Evolutionary conservation across 2,113 vertebrate genomes (phyloP).

Genomic region (Oenanthe melanoleuca): DNA sequence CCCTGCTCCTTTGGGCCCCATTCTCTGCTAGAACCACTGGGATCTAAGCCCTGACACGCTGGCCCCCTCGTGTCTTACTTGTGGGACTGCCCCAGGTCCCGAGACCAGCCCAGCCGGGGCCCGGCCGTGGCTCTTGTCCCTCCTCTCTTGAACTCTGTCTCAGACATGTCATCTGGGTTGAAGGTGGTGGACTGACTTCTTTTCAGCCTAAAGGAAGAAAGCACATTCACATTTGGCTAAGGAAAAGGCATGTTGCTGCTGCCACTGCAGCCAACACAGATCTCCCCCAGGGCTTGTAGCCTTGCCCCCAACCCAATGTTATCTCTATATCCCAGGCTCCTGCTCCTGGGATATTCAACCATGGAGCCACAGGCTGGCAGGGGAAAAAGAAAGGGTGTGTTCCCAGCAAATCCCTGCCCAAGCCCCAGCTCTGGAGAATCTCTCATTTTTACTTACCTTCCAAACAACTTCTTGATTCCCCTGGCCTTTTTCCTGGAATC

Average conservation of each 20-base stretch:
- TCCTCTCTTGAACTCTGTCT: constrained; percentile 91
- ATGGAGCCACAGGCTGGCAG: accelerated
- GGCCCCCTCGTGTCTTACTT: constrained; percentile 73
- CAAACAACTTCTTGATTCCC: constrained; percentile 94
- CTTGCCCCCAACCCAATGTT: too few species aligned
- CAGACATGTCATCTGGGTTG: constrained; percentile 89
- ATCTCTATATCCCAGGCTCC: neutral
- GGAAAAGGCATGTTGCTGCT: neutral
- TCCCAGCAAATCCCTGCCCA: accelerated
- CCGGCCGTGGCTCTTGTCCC: constrained; percentile 94
- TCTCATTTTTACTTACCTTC: constrained; percentile 82
- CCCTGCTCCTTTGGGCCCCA: neutral
- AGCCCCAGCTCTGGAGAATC: neutral
- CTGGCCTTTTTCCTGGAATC: constrained; percentile 92
- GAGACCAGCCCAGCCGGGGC: constrained; percentile 94
- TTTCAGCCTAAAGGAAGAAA: constrained; percentile 79
- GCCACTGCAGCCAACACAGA: neutral
- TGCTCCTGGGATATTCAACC: neutral
- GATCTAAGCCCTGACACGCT: accelerated
- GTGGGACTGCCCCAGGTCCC: constrained; percentile 87
- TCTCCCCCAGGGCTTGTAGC: neutral
- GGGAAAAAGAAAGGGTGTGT: neutral
- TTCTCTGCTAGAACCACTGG: accelerated
- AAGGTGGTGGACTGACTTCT: constrained; percentile 97
- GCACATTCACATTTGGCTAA: neutral